Evolutionary conservation across 64 coral and sea anemone genomes (phyloP).

Genomic region (Dendronephthya gigantea): DNA sequence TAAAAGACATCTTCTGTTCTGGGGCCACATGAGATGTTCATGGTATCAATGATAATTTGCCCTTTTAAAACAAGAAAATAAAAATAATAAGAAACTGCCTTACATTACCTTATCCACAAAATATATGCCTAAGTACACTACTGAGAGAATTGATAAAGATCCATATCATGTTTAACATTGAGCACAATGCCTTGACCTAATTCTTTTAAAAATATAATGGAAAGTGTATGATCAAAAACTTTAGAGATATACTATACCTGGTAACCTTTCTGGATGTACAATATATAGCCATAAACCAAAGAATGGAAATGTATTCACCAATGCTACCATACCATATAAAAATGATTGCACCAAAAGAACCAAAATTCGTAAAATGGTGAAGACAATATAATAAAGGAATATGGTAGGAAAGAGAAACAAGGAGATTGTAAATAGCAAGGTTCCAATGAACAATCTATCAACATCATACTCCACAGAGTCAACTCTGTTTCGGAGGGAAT

Average conservation of each 20-base stretch:
- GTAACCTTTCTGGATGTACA: conserved; percentile 39
- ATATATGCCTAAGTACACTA: no score
- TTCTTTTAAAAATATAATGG: not conserved
- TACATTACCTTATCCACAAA: not conserved
- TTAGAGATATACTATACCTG: conserved; percentile 38
- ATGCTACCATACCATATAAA: conserved; percentile 11
- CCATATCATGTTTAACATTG: no score
- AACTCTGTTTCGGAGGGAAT: conserved; percentile 56
- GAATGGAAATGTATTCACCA: conserved; percentile 55
- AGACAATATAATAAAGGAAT: conserved; percentile 71
- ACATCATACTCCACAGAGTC: conserved; percentile 76
- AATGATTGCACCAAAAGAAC: conserved; percentile 53
- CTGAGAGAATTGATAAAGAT: not conserved
- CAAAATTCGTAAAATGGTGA: conserved; percentile 56
- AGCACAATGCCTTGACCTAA: no score
- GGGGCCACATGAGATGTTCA: not conserved
- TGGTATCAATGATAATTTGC: not conserved
- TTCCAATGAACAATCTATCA: conserved; percentile 71
- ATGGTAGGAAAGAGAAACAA: conserved; percentile 82
- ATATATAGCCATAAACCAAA: conserved; percentile 41
- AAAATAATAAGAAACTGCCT: not conserved
- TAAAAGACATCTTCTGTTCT: not conserved
- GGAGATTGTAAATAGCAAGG: conserved; percentile 71
- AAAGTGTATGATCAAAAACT: not conserved
- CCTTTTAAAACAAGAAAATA: not conserved